A percentile compares a stretch with the other conserved stretches of the same genome.
phyloP scores from a whole-genome alignment of 1,140 invertebrate genomes.

The Drosophila kepulauana region DNA sequence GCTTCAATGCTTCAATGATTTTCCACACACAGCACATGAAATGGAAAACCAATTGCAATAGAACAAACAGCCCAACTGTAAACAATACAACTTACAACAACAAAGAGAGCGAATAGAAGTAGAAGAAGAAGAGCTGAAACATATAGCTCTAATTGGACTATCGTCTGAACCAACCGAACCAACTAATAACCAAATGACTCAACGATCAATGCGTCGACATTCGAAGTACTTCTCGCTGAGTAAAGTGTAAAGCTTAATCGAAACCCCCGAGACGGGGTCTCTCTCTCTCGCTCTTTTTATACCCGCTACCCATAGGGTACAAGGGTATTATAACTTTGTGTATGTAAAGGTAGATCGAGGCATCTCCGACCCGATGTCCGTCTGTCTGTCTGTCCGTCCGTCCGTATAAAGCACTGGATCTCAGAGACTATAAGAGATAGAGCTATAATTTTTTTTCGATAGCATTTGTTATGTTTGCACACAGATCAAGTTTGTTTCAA shows the following conservation, averaged over 20 bases:
- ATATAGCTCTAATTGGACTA: slow-evolving; percentile 63
- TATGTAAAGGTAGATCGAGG: too few relatives aligned
- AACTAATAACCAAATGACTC: slow-evolving; percentile 40
- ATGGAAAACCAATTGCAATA: slow-evolving; percentile 47
- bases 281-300: too few relatives aligned
- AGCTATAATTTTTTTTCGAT: too few relatives aligned
- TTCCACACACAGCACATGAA: slow-evolving; percentile 20
- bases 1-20: slow-evolving; percentile 59
- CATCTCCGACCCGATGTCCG: too few relatives aligned
- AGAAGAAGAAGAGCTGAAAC: slow-evolving; percentile 6
- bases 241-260: too few relatives aligned
- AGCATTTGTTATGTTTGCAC: too few relatives aligned
- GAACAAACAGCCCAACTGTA: slow-evolving; percentile 43
- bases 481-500: too few relatives aligned
- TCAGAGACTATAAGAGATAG: too few relatives aligned
- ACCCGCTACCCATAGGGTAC: too few relatives aligned
- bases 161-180: slow-evolving; percentile 3
- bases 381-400: too few relatives aligned
- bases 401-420: too few relatives aligned
- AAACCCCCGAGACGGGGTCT: slow-evolving; percentile 5
- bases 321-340: too few relatives aligned
- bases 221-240: background rate
- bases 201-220: slow-evolving; percentile 5
- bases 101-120: background rate
- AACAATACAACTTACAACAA: slow-evolving; percentile 13